Base-by-base conservation (phyloP, 2,113 vertebrate species). In the Carettochelys insculpta region DNA sequence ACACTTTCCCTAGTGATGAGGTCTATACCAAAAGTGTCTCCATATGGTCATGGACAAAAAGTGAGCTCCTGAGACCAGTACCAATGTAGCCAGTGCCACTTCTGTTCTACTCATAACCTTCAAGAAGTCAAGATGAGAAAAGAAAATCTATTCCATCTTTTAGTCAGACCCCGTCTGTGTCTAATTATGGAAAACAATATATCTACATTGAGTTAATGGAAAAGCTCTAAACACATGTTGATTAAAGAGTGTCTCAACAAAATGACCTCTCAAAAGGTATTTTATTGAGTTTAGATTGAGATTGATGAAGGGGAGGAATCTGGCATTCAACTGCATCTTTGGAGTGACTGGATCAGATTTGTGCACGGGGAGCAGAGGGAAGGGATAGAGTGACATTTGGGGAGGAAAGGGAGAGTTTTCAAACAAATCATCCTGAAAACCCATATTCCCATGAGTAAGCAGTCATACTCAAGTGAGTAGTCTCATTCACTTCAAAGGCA, bases 71-170 rank as follows among this genome's bases (percentile, higher is more conserved):
- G 88, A 95, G 94, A 96, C 94, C 94, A 52, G 92, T 86, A 92
- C 92, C 92, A 95, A 92, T 95, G 94, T 95, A 94, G 87, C 95
- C 80, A 92, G 92, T 95, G 91, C 94, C 92, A 3, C 94, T 97
- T 82, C 90, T 91, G 91, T 89, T 65, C 93, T 95, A 75, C 92
- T 96, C 90, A 95, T 81, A 89, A 53, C 91, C 87, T 95, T 94
- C 83, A 93, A 94, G 87, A 75, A 95, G 96, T 91, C 93, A 92
- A 94, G 19, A 82, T 87, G 89, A 96, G 89, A 95, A 97, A 96
- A 96, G 94, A 96, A 96, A 95, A 96, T 96, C 95, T 93, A 96
- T 96, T 94, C 95, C 95, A 92, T 91, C 92, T 96, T 91, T 95
- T 92, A 96, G 94, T 97, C 93, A 92, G 58, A 92, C 85, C 88